Percentiles rank a stretch among this genome's conserved stretches.
Conservation (phyloP, 2,113 vertebrate genomes). For the Cathartes aura region DNA sequence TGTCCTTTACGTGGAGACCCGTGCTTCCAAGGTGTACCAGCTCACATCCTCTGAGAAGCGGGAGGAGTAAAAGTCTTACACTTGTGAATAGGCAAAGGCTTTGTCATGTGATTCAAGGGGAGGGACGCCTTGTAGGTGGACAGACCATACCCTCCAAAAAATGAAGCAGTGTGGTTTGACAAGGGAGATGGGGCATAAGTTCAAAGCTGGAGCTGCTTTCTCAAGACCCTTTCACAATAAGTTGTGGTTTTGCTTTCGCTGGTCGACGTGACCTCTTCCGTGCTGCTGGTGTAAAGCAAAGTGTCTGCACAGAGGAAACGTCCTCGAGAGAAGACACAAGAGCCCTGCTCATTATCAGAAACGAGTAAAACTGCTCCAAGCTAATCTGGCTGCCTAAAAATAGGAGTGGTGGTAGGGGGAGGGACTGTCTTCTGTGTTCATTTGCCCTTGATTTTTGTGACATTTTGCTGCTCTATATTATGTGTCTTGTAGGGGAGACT, state of each 20-base stretch:
- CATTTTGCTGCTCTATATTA: conserved; percentile 33
- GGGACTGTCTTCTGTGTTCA: background rate
- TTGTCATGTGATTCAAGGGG: background rate
- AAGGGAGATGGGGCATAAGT: background rate
- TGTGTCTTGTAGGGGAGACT: background rate
- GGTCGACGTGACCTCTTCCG: background rate
- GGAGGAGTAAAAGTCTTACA: background rate
- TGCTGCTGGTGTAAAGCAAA: background rate
- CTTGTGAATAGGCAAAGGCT: background rate
- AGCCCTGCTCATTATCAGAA: conserved; percentile 45
- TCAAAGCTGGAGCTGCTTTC: background rate
- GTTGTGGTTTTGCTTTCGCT: accelerated
- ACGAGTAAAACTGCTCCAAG: conserved; percentile 37
- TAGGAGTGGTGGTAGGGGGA: conserved; percentile 32
- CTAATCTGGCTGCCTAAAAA: conserved; percentile 55
- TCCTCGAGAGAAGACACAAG: conserved; percentile 46
- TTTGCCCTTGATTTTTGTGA: conserved; percentile 60
- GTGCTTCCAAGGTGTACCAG: background rate
- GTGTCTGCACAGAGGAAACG: background rate
- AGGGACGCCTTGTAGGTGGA: accelerated
- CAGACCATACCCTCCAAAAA: background rate
- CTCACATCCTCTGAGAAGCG: background rate
- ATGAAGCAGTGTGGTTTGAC: background rate
- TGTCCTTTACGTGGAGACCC: background rate
- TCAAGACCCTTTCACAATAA: background rate